A percentile compares a stretch with the other conserved stretches of the same genome.
Conservation (phyloP, 1,140 invertebrate species). For the Megalonaias nervosa region DNA sequence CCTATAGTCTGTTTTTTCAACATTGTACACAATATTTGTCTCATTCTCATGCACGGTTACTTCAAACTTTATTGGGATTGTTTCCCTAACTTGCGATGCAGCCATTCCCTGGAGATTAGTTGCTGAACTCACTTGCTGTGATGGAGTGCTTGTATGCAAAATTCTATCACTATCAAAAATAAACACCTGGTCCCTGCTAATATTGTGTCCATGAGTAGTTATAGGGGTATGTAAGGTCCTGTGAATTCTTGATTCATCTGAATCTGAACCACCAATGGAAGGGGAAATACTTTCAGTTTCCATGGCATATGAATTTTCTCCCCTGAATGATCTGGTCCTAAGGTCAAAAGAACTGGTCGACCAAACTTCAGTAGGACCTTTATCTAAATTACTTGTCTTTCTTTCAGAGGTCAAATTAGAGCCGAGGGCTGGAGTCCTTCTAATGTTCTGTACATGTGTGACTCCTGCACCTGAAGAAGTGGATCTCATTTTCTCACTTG, state of each 20-base stretch:
- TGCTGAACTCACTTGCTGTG: too few species aligned
- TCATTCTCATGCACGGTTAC: slow-evolving; percentile 59
- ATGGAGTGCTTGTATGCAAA: too few species aligned
- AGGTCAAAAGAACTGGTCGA: slow-evolving; percentile 34
- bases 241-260: slow-evolving; percentile 1
- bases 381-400: slow-evolving; percentile 33
- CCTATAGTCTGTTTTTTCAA: slow-evolving; percentile 59
- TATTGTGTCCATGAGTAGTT: not conserved
- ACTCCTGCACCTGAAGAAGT: slow-evolving; percentile 31
- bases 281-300: slow-evolving; percentile 48
- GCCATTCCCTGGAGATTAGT: too few species aligned
- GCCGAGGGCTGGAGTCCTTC: slow-evolving; percentile 13
- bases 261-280: slow-evolving; percentile 16
- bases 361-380: slow-evolving; percentile 45
- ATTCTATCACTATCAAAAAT: too few species aligned
- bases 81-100: not conserved
- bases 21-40: slow-evolving; percentile 59
- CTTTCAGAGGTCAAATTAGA: slow-evolving; percentile 24
- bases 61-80: slow-evolving; percentile 44
- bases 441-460: slow-evolving; percentile 13
- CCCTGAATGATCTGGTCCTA: slow-evolving; percentile 28
- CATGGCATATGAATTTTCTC: slow-evolving; percentile 41
- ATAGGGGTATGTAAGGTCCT: slow-evolving; percentile 5
- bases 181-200: too few species aligned
- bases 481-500: slow-evolving; percentile 17